These are phyloP conservation scores for Schizotus pectinicornis DNA, from an alignment of 2,888 invertebrate genomes.

Conservation along the genomic window DNA sequence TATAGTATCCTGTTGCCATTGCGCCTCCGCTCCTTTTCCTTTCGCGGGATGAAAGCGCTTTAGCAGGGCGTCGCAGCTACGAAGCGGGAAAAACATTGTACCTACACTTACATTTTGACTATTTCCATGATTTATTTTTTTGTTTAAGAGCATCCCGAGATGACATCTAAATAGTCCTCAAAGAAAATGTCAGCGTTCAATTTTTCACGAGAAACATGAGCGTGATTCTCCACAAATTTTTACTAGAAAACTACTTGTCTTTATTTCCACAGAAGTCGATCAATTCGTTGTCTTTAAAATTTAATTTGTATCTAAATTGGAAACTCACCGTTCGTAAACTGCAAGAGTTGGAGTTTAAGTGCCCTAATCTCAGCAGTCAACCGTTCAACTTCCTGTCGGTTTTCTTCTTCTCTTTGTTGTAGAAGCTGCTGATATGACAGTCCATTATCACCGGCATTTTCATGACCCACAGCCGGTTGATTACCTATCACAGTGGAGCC, in stretches of 20 bases:
- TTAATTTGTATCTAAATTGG: constrained; percentile 5
- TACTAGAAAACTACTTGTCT: too few relatives aligned
- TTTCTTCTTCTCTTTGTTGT: constrained; percentile 68
- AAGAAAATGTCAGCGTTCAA: too few relatives aligned
- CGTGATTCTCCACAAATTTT: too few relatives aligned
- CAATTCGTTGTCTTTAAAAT: too few relatives aligned
- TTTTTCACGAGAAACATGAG: too few relatives aligned
- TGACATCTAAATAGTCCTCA: too few relatives aligned
- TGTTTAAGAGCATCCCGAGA: too few relatives aligned
- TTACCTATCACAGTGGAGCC: constrained; percentile 46
- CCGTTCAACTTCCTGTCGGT: constrained; percentile 65
- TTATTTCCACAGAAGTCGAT: too few relatives aligned
- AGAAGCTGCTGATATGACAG: constrained; percentile 60
- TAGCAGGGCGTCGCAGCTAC: neutral
- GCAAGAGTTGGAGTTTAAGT: constrained; percentile 65
- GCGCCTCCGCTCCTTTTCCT: neutral
- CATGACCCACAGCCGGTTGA: constrained; percentile 30
- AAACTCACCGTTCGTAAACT: constrained; percentile 61
- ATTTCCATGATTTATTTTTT: too few relatives aligned
- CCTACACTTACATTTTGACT: too few relatives aligned
- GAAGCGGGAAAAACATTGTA: too few relatives aligned
- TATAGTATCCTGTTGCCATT: constrained; percentile 1
- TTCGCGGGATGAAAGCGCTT: neutral
- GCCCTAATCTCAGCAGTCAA: constrained; percentile 68
- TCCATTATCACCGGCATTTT: constrained; percentile 49